A percentile compares a stretch with the other conserved stretches of the same genome.
Conservation (phyloP, 2,888 invertebrate species). For the Athalia rosae region DNA sequence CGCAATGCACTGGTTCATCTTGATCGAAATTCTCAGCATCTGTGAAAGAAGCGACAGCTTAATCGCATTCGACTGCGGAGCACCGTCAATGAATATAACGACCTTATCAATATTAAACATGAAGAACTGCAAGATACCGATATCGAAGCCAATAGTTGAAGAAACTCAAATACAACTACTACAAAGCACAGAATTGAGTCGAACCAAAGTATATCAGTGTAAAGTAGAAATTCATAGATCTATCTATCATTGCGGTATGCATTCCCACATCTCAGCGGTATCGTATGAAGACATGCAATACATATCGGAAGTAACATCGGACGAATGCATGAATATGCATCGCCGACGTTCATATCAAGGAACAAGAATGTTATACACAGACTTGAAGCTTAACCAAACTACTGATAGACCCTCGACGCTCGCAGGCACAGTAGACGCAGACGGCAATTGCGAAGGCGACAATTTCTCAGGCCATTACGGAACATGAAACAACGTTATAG, state of each 20-base stretch:
- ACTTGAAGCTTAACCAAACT: not conserved
- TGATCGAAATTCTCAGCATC: too few species aligned
- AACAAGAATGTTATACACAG: not conserved
- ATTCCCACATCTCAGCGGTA: slow-evolving; percentile 46
- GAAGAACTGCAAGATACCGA: not conserved
- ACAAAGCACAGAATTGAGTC: slow-evolving; percentile 37
- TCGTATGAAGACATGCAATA: slow-evolving; percentile 47
- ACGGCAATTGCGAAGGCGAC: slow-evolving; percentile 34
- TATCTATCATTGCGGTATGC: slow-evolving; percentile 49
- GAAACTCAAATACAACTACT: slow-evolving; percentile 28
- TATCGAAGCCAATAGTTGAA: not conserved
- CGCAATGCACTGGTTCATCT: too few species aligned
- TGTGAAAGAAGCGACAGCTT: not conserved
- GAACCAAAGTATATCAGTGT: slow-evolving; percentile 44
- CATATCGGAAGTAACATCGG: not conserved
- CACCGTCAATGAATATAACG: slow-evolving; percentile 34
- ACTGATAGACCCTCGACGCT: slow-evolving; percentile 19
- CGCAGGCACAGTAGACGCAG: slow-evolving; percentile 38
- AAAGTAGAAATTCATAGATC: slow-evolving; percentile 41
- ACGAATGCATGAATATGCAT: not conserved
- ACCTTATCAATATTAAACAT: not conserved
- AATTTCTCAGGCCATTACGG: slow-evolving; percentile 45
- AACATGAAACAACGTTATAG: slow-evolving; percentile 46
- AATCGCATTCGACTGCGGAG: slow-evolving; percentile 45
- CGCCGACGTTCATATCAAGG: not conserved